Conservation (phyloP, 2,888 invertebrate genomes). For the Drosophila demipolita region DNA sequence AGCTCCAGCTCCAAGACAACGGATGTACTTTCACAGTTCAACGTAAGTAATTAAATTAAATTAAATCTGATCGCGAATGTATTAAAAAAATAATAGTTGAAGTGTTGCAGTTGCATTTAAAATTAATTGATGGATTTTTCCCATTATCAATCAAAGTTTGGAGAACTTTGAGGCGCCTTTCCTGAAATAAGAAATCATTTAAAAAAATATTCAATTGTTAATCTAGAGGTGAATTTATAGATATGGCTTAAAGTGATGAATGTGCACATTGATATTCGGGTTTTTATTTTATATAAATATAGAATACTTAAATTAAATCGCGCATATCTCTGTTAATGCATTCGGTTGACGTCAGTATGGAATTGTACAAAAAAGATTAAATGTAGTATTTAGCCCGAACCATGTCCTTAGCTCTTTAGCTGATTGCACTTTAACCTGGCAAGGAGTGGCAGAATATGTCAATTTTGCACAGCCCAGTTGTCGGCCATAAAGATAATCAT, state of each 20-base stretch:
- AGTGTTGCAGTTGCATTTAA: background rate
- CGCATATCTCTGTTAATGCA: background rate
- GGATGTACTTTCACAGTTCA: conserved; percentile 51
- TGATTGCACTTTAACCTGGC: conserved; percentile 26
- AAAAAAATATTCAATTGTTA: background rate
- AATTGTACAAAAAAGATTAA: background rate
- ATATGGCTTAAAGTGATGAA: background rate
- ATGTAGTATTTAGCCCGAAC: background rate
- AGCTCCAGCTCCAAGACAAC: conserved; percentile 27
- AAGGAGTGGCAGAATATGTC: conserved; percentile 15
- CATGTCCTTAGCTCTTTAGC: conserved; percentile 10
- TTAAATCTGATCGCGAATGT: background rate
- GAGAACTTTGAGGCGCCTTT: background rate
- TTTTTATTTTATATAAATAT: background rate
- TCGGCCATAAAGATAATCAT: conserved; percentile 36
- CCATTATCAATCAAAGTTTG: background rate
- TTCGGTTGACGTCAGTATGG: background rate
- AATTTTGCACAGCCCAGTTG: background rate
- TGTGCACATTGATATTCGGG: background rate
- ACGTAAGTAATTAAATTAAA: conserved; percentile 59
- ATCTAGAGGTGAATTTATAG: background rate
- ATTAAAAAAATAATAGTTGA: background rate
- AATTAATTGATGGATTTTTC: background rate
- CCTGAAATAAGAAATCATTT: background rate
- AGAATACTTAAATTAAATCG: too few relatives aligned